Evolutionary conservation across 2,797 vertebrate genomes (phyloP).

Genomic region (Staurois parvus): DNA sequence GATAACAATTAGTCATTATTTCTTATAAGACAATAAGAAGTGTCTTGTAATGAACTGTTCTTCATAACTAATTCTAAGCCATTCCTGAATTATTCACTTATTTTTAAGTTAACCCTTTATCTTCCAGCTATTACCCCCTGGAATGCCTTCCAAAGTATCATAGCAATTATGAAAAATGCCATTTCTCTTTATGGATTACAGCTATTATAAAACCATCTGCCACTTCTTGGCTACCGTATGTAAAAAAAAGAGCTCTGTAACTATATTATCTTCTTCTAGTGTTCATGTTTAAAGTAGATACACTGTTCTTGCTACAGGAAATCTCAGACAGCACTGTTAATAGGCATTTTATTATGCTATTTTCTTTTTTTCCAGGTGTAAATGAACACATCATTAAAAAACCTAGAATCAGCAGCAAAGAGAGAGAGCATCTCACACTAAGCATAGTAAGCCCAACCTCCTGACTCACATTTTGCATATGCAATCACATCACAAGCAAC

Average conservation of each 20-base stretch:
- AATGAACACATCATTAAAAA: constrained; percentile 62
- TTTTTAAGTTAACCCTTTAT: background rate
- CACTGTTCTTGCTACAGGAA: constrained; percentile 17
- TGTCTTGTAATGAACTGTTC: background rate
- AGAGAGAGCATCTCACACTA: constrained; percentile 51
- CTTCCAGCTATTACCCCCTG: background rate
- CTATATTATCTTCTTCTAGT: constrained; percentile 20
- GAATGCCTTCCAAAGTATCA: constrained; percentile 12
- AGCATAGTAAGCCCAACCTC: constrained; percentile 54
- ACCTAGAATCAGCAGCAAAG: constrained; percentile 37
- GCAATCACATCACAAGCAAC: constrained; percentile 71
- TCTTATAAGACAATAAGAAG: background rate
- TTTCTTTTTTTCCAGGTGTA: constrained; percentile 48
- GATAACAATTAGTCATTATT: background rate
- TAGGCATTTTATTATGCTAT: constrained; percentile 54
- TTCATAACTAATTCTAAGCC: background rate
- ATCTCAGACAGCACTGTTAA: constrained; percentile 26
- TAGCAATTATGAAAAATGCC: constrained; percentile 39
- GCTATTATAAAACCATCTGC: constrained; percentile 52
- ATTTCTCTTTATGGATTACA: constrained; percentile 46
- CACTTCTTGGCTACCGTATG: constrained; percentile 25
- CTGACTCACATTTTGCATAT: constrained; percentile 59
- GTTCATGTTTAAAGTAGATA: constrained; percentile 34
- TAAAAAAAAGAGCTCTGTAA: constrained; percentile 17
- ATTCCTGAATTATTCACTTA: background rate